Evolutionary conservation across 2,113 vertebrate species (phyloP), one percentile per base, ranked within the genome.

Genomic region (Oenanthe melanoleuca): DNA sequence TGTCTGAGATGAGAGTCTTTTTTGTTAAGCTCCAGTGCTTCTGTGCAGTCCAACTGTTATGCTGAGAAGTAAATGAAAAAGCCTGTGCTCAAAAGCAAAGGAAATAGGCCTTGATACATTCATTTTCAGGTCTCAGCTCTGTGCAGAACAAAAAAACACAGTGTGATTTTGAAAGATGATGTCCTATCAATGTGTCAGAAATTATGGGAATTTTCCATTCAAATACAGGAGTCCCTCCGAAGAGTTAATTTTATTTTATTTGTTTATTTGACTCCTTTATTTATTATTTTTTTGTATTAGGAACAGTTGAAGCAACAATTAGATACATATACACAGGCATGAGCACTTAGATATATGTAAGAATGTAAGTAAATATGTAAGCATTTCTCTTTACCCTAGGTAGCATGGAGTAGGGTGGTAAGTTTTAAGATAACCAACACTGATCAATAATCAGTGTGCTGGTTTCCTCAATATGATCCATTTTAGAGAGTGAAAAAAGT

Each of bases 21-120:
- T 96, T 96, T 97, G 94, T 97, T 96, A 97, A 95, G 94, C 94
- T 97, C 57, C 95, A 95, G 75, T 97, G 95, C 94, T 95, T 97
- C 95, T 91, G 80, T 97, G 80, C 80, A 94, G 96, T 92, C 92
- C 95, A 95, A 94, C 95, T 96, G 91, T 93, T 97, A 95, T 26
- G 64, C 44, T 88, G 86, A 92, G 74, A 91, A 94, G 77, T 79
- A 96, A 95, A 97, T 96, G 95, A 94, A 95, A 97, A 96, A 93
- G n/a, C 49, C 45, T 92, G 15, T 77, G 33, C 71, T 97, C 78
- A 86, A 91, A 95, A 93, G 88, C 74, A 79, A 63, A 0, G 9
- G 89, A 96, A 95, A 94, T 79, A 88, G 71, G 79, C 91, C 87
- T 93, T 59, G 66, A 49, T 75, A 77, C 50, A 42, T 74, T 89